Percentiles rank a stretch among this genome's conserved stretches.
These are phyloP conservation scores for Hemibagrus wyckioides DNA, from an alignment of 2,113 vertebrate genomes.

Conservation along the genomic window DNA sequence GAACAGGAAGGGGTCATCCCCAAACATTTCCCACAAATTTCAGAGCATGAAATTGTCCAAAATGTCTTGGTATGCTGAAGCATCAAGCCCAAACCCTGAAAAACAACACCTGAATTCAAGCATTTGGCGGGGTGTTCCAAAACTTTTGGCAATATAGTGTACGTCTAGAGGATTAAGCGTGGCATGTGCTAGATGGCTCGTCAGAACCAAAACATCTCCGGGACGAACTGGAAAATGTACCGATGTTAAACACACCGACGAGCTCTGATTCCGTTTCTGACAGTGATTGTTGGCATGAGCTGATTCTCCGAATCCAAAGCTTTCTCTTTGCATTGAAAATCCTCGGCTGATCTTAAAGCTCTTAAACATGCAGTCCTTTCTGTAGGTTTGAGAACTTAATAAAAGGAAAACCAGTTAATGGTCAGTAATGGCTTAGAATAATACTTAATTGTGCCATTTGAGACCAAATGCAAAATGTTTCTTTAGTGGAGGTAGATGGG, in stretches of 20 bases:
- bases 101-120: too few relatives aligned
- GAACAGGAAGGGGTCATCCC: too few relatives aligned
- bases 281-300: not conserved
- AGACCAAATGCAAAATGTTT: not conserved
- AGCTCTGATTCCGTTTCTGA: not conserved
- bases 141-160: too few relatives aligned
- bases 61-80: too few relatives aligned
- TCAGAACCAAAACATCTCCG: not conserved
- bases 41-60: too few relatives aligned
- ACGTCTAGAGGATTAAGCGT: not conserved
- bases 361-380: not conserved
- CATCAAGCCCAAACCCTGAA: too few relatives aligned
- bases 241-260: not conserved
- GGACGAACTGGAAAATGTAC: not conserved
- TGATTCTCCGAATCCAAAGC: not conserved
- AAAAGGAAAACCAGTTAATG: not conserved
- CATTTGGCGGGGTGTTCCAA: too few relatives aligned
- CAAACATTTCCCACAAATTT: too few relatives aligned
- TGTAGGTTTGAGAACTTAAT: not conserved
- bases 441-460: too few relatives aligned
- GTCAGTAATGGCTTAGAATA: too few relatives aligned
- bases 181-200: not conserved
- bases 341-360: not conserved
- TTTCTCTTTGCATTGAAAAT: not conserved
- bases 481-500: not conserved